Conservation (phyloP, 2,888 invertebrate species). For the Crematogaster levior region DNA sequence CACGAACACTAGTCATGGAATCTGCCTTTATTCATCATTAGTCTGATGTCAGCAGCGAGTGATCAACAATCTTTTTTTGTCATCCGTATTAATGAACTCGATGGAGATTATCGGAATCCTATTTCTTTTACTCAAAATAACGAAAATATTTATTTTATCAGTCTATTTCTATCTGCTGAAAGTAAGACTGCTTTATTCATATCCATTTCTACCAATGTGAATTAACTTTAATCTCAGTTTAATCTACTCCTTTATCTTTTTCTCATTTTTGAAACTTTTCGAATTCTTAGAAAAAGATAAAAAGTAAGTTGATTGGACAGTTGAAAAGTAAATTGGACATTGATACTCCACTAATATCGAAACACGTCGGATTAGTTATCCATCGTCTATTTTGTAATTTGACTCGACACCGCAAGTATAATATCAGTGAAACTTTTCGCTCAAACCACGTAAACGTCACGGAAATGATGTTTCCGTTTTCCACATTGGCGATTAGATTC, state of each 20-base stretch:
- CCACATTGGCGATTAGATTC: slow-evolving; percentile 6
- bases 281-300: no score
- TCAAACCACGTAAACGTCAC: not conserved
- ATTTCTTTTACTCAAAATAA: not conserved
- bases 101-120: slow-evolving; percentile 9
- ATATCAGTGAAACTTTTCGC: not conserved
- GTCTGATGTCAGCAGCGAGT: not conserved
- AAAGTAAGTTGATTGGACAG: no score
- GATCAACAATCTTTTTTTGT: not conserved
- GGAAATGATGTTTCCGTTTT: not conserved
- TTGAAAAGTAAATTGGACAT: no score
- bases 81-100: slow-evolving; percentile 18
- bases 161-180: no score
- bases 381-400: not conserved
- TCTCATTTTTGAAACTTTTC: no score
- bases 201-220: no score
- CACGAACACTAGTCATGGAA: not conserved
- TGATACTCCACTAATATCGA: no score
- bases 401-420: not conserved
- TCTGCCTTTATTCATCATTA: slow-evolving; percentile 26
- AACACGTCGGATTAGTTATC: not conserved
- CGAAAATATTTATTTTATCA: not conserved
- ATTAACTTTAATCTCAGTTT: no score
- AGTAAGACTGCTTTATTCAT: no score
- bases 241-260: no score